Base-by-base conservation (phyloP, 2,797 vertebrate genomes). In the Champsocephalus esox region DNA sequence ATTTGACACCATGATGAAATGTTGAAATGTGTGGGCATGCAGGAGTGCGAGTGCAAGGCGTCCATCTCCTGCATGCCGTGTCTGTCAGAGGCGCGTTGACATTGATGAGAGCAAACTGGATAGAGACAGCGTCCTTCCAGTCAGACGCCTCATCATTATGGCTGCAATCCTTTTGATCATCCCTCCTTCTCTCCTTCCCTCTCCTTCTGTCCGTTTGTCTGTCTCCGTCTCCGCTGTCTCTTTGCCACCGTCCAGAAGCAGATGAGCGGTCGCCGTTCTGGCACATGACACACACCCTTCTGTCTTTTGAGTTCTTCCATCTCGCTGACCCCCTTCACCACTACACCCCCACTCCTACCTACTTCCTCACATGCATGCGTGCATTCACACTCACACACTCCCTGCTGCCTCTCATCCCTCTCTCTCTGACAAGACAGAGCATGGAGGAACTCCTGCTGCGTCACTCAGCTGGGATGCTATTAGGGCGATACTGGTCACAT, bases 91-190 rank as follows among this genome's bases (percentile, higher is more conserved):
- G 17, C 75, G 80, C 79, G 21, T 54, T 93, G 93, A 94, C 83
- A 73, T 41, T 93, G 92, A 94, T 92, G 92, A 89, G 90, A 91
- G 75, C 82, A 91, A 94, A 93, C 90, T 92, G 90, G 89, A 91
- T 86, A 81, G 79, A 91, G 91, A 88, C 87, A 50, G 70, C 56
- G 66, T 89, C 81, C 80, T 46, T 90, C 92, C 89, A 87, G 88
- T 90, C 80, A 73, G 82, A 81, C 60, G 73, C 81, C 77, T 87
- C 84, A 88, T 89, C 90, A 77, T 92, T 88, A 88, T 74, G 79
- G 77, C 81, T 84, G 70, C 82, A 80, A 79, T 90, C 87, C 82
- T 88, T 94, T 92, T 92, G 92, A 93, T 94, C 92, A 79, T 81
- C 73, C 74, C 78, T 68, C 68, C 79, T 52, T 86, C 75, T 66